Base-by-base conservation (phyloP, 1,140 invertebrate species). In the Drosophila bifasciata region DNA sequence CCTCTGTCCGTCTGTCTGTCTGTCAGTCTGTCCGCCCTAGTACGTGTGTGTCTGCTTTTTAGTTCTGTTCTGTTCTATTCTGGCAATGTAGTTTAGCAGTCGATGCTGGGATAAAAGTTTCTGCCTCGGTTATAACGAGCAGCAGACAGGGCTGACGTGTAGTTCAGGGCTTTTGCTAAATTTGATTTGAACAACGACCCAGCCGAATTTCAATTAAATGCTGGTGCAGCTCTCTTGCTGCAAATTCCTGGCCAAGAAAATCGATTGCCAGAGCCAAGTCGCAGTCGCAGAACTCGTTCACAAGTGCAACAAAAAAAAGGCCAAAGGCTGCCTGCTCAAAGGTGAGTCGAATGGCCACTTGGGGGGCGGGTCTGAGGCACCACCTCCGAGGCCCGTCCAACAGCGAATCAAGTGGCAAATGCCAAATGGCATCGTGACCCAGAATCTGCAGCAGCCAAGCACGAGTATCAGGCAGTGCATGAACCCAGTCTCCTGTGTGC, bases 331-430 rank as follows among this genome's bases (percentile, higher is more conserved):
- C 39, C 36, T 48, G 57, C 61, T 36, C 28, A 73, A 80, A 85
- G 58, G 68, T 71, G 76, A 72, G 61, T 32, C 48, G 51, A 46
- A 57, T 36, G 56, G 43, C 11, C 41, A 8, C 15, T 51, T 7
- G 43, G 60, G 21, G 23, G 25, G 9, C n/a, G 43, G 36, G 40
- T 17, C 21, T 36, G 28, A 15, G 17, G 17, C 16, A 23, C 25
- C n/a, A 39, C 21, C 13, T 16, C 16, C 41, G 32, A 36, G 32
- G 17, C 39, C n/a, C 40, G 50, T 53, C 53, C 17, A 57, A 39
- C 23, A 59, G 50, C 62, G 66, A 79, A 59, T 85, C 76, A 75
- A 76, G 66, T 79, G 80, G 71, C 80, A 84, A 71, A 63, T 79
- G 79, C 71, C 80, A 84, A 72, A 63, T 79, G 61, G 52, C 50